These are phyloP conservation scores for Tetheella fluctuosa DNA, from an alignment of 2,888 invertebrate genomes.

Conservation along the genomic window DNA sequence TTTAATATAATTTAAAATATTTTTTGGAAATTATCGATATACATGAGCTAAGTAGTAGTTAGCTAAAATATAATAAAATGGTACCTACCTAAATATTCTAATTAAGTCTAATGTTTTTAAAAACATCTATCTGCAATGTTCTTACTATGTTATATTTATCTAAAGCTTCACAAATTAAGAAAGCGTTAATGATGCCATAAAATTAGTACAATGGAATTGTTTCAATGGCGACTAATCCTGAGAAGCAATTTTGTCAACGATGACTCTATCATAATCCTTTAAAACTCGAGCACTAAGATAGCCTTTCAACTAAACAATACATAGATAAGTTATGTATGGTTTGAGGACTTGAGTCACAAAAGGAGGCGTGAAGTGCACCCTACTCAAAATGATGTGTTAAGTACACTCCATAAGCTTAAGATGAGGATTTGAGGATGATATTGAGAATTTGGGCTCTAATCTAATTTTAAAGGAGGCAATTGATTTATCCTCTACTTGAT, in stretches of 20 bases:
- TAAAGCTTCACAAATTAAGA: background rate
- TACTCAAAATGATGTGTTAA: background rate
- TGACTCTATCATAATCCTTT: slow-evolving; percentile 37
- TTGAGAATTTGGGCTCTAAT: background rate
- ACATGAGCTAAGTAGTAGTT: too few relatives aligned
- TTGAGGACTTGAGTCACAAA: slow-evolving; percentile 17
- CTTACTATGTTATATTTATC: too few relatives aligned
- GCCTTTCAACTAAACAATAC: slow-evolving; percentile 14
- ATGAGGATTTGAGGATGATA: background rate
- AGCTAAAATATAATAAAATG: too few relatives aligned
- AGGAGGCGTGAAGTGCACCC: slow-evolving; percentile 21
- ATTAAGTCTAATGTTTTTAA: too few relatives aligned
- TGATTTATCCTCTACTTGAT: background rate
- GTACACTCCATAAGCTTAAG: background rate
- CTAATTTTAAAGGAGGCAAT: background rate
- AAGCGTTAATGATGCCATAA: background rate
- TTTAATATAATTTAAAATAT: too few relatives aligned
- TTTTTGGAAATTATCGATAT: too few relatives aligned
- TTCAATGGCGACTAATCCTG: slow-evolving; percentile 15
- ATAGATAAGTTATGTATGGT: slow-evolving; percentile 8
- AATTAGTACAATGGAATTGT: background rate
- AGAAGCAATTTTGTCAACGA: slow-evolving; percentile 37
- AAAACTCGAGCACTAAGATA: slow-evolving; percentile 29
- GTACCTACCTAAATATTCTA: too few relatives aligned
- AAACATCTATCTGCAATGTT: too few relatives aligned